Percentiles rank a stretch among this genome's conserved stretches.
Evolutionary conservation across 2,797 vertebrate genomes (phyloP).

Genomic region (Clarias fuscus): DNA sequence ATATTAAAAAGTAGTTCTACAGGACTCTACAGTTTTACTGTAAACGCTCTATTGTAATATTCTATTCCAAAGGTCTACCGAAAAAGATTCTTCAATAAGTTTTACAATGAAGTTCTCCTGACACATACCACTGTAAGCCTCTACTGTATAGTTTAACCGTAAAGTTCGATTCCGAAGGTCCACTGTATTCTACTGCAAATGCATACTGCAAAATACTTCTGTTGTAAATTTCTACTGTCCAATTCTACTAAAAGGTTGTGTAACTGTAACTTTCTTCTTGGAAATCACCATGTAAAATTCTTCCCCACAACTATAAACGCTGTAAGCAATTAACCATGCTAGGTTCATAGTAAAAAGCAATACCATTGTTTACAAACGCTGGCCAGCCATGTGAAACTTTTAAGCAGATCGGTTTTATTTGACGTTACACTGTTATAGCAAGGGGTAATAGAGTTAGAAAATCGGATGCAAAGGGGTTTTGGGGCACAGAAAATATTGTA

Average conservation of each 20-base stretch:
- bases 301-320: background rate
- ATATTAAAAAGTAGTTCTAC: too few relatives aligned
- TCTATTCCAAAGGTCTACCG: too few relatives aligned
- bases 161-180: background rate
- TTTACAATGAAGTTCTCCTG: background rate
- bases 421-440: background rate
- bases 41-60: too few relatives aligned
- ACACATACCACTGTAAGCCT: background rate
- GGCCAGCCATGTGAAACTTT: background rate
- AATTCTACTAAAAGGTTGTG: too few relatives aligned
- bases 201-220: background rate
- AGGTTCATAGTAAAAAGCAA: background rate
- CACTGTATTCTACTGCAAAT: background rate
- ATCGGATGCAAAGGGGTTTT: background rate
- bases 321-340: too few relatives aligned
- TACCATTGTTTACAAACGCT: too few relatives aligned
- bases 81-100: too few relatives aligned
- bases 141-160: background rate
- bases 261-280: too few relatives aligned
- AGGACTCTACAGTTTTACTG: too few relatives aligned
- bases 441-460: accelerated
- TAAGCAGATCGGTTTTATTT: background rate
- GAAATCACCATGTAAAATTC: background rate
- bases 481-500: background rate
- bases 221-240: too few relatives aligned